These are phyloP conservation scores for Drosophila virilis DNA, from an alignment of 1,140 invertebrate genomes.

Conservation along the genomic window DNA sequence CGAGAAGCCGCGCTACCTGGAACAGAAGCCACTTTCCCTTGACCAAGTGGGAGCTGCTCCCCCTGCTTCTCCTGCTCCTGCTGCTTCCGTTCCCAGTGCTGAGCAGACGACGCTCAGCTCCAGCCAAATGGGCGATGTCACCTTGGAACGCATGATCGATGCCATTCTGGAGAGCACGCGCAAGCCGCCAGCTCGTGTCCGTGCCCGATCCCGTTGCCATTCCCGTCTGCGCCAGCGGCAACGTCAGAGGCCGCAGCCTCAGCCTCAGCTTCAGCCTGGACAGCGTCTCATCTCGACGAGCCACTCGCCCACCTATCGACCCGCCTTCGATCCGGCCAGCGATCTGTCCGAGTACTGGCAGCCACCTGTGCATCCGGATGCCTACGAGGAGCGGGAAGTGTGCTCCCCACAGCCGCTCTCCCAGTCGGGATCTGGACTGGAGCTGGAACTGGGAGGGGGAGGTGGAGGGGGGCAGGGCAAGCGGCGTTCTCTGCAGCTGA, in stretches of 20 bases:
- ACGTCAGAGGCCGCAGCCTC: slow-evolving; percentile 1
- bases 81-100: neutral
- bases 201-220: neutral
- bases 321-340: slow-evolving; percentile 70
- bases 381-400: slow-evolving; percentile 67
- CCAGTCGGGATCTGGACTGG: neutral
- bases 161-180: slow-evolving; percentile 79
- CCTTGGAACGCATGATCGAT: slow-evolving; percentile 82
- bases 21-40: slow-evolving; percentile 31
- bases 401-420: slow-evolving; percentile 44
- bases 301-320: slow-evolving; percentile 69
- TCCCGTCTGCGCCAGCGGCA: slow-evolving; percentile 5
- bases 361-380: slow-evolving; percentile 3
- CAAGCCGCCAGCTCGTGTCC: slow-evolving; percentile 32
- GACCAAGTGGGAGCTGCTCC: neutral
- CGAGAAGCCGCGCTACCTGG: slow-evolving; percentile 77
- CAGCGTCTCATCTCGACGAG: slow-evolving; percentile 31
- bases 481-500: slow-evolving; percentile 49
- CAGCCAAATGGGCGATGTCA: slow-evolving; percentile 79
- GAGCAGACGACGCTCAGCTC: slow-evolving; percentile 65
- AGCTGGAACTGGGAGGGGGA: neutral
- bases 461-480: slow-evolving; percentile 20
- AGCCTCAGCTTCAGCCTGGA: neutral
- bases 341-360: slow-evolving; percentile 69
- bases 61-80: neutral